Conservation (phyloP, 2,888 invertebrate species). For the Candidula unifasciata region DNA sequence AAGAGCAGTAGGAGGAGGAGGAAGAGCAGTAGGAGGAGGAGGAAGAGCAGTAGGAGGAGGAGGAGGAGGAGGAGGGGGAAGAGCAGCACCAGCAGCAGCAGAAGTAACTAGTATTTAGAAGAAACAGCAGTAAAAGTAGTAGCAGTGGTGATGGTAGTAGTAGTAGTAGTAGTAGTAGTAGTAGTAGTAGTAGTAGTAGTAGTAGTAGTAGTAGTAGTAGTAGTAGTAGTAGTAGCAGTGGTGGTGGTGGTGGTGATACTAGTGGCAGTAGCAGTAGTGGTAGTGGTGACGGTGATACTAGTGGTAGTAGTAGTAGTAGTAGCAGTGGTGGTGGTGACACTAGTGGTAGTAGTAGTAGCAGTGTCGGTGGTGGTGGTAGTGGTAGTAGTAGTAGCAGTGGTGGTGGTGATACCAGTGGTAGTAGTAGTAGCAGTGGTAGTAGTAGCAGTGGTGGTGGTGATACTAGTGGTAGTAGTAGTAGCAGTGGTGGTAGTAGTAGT, state of each 20-base stretch:
- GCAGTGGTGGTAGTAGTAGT: neutral
- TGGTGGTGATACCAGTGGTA: neutral
- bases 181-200: conserved; percentile 28
- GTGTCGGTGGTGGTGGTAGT: neutral
- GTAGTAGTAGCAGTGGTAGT: neutral
- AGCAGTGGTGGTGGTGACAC: no score
- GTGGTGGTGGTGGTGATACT: no score
- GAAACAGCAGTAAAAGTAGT: no score
- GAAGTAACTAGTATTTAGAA: no score
- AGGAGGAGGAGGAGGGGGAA: no score
- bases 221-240: conserved; percentile 17
- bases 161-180: conserved; percentile 3
- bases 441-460: conserved; percentile 26
- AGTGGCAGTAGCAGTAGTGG: conserved; percentile 28
- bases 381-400: conserved; percentile 32
- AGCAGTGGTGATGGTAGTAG: neutral
- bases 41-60: no score
- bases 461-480: conserved; percentile 10
- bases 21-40: no score
- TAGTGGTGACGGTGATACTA: neutral
- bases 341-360: no score
- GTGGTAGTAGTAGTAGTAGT: neutral
- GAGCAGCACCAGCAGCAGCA: no score
- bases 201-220: conserved; percentile 38
- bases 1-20: no score